A percentile compares a stretch with the other conserved stretches of the same genome.
Conservation (phyloP, 2,888 invertebrate species). For the Kuschelorhynchus macadamiae region DNA sequence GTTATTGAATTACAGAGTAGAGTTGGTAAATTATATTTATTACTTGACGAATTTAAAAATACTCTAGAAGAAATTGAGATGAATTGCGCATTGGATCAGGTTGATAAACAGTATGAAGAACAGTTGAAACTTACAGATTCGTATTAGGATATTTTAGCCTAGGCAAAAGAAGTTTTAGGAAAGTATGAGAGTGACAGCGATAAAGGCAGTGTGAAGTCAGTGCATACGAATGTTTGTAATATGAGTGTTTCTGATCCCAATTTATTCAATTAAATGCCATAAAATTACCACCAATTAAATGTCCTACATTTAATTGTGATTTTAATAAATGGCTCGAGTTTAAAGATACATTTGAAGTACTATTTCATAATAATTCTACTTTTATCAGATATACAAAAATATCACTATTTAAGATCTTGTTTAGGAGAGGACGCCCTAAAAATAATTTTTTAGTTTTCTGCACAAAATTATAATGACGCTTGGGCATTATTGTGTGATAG, state of each 20-base stretch:
- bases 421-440: background rate
- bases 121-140: background rate
- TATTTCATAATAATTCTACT: constrained; percentile 1
- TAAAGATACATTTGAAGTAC: too few relatives aligned
- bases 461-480: constrained; percentile 11
- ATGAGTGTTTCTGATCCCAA: too few relatives aligned
- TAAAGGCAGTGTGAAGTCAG: constrained; percentile 1
- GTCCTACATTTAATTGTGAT: too few relatives aligned
- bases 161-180: background rate
- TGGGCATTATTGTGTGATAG: constrained; percentile 6
- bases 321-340: too few relatives aligned
- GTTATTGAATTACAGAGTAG: constrained; percentile 1
- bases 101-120: background rate
- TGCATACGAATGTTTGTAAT: too few relatives aligned
- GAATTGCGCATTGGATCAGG: background rate
- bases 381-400: constrained; percentile 30
- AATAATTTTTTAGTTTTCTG: constrained; percentile 8
- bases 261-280: background rate
- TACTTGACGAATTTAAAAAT: background rate
- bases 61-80: constrained; percentile 2
- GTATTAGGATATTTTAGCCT: background rate
- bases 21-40: background rate
- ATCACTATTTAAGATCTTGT: constrained; percentile 28
- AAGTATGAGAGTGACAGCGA: background rate
- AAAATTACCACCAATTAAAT: too few relatives aligned